Percentiles rank a stretch among this genome's conserved stretches.
Evolutionary conservation across 2,797 vertebrate species (phyloP).

Genomic region (Liparis tanakae): DNA sequence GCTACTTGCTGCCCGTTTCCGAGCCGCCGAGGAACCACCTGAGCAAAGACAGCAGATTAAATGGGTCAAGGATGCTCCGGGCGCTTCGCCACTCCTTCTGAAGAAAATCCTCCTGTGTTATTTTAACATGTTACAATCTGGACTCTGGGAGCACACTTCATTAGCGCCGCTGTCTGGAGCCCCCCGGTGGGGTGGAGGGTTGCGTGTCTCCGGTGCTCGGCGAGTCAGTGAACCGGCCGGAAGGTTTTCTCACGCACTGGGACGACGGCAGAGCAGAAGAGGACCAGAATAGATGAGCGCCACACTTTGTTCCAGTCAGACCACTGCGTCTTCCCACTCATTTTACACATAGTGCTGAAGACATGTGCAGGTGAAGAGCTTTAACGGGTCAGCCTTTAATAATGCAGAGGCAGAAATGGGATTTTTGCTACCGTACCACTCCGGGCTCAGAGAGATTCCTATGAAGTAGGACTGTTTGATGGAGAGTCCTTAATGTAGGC

Average conservation of each 20-base stretch:
- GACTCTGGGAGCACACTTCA: constrained; percentile 34
- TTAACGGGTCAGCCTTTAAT: constrained; percentile 57
- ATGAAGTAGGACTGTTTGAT: constrained; percentile 18
- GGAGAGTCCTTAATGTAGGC: constrained; percentile 19
- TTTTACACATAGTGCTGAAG: constrained; percentile 46
- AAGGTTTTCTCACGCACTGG: constrained; percentile 72
- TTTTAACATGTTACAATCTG: constrained; percentile 38
- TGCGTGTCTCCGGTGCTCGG: constrained; percentile 54
- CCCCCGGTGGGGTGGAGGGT: constrained; percentile 29
- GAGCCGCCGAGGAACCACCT: constrained; percentile 7
- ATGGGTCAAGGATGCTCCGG: constrained; percentile 26
- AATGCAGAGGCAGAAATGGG: constrained; percentile 60
- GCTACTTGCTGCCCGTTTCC: background rate
- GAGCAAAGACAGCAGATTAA: constrained; percentile 28
- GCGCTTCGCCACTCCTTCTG: constrained; percentile 2
- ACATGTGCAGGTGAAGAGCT: constrained; percentile 47
- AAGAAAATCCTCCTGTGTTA: constrained; percentile 25
- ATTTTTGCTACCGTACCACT: constrained; percentile 43
- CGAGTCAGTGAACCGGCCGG: constrained; percentile 31
- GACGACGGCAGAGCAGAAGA: constrained; percentile 43
- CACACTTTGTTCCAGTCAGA: constrained; percentile 24
- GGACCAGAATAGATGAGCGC: constrained; percentile 57
- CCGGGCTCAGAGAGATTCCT: constrained; percentile 39
- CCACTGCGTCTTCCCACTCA: constrained; percentile 15
- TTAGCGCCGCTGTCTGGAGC: constrained; percentile 29